Conservation (phyloP, 2,888 invertebrate genomes). For the Notodonta dromedarius region DNA sequence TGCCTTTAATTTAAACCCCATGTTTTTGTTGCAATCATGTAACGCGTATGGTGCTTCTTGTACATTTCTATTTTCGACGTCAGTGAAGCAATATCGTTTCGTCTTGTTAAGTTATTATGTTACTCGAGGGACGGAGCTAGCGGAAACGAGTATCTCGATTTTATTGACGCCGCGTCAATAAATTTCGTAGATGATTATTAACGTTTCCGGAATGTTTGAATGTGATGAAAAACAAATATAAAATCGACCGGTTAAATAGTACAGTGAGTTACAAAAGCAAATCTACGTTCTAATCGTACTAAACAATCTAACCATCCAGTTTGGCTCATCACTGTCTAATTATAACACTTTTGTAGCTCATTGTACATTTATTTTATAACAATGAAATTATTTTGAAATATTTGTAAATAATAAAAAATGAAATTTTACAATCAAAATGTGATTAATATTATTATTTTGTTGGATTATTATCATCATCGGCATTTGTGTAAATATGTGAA, state of each 20-base stretch:
- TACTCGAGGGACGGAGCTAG: conserved; percentile 34
- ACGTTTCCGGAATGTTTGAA: conserved; percentile 39
- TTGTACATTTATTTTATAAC: conserved; percentile 32
- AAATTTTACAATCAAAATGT: conserved; percentile 54
- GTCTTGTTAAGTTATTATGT: conserved; percentile 43
- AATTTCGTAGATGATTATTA: conserved; percentile 41
- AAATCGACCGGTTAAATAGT: conserved; percentile 7
- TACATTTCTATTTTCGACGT: conserved; percentile 49
- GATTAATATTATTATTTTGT: conserved; percentile 68
- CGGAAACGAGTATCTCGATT: conserved; percentile 59
- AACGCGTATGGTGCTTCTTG: conserved; percentile 74
- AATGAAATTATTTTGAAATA: conserved; percentile 44
- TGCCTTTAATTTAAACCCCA: conserved; percentile 31
- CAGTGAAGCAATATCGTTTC: conserved; percentile 59
- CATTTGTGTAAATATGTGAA: conserved; percentile 77
- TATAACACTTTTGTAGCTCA: conserved; percentile 18
- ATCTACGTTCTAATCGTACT: neutral
- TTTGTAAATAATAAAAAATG: conserved; percentile 70
- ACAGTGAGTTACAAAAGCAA: conserved; percentile 23
- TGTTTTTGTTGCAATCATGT: conserved; percentile 69
- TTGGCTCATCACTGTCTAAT: conserved; percentile 10
- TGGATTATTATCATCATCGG: conserved; percentile 53
- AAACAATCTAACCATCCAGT: conserved; percentile 6
- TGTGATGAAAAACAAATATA: neutral
- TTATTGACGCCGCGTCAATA: conserved; percentile 59